Base-by-base conservation (phyloP, 2,797 vertebrate species). In the Neosilurus hyrtlii region DNA sequence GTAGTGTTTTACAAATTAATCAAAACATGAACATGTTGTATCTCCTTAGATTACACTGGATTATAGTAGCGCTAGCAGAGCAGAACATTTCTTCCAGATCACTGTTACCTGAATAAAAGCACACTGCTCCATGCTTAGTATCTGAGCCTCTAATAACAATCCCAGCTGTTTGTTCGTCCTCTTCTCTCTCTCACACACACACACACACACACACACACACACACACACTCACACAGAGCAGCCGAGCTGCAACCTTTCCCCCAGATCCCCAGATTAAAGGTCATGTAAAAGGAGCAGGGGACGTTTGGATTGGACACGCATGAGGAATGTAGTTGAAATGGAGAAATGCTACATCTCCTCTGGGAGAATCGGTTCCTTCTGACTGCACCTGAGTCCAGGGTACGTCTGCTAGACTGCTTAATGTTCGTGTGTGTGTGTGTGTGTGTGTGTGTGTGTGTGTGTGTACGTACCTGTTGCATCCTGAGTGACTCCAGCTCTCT, bases 401-500 rank as follows among this genome's bases (percentile, higher is more conserved):
- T 59, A 18, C n/a, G 51, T 51, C 78, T 84, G 65, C 49, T 68
- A n/a, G 15, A 82, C 15, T 43, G 18, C 16, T 81, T 72, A 66
- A 37, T 16, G 22, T 52, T 43, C 67, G 51, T 66, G 84, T 61
- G 75, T 85, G 76, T 82, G 84, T 85, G 70, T 80, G 52, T 85
- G 80, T 71, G 12, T 66, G 0, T 84, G 65, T 78, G 15, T 85
- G 61, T 81, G 65, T 72, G 78, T 71, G 24, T 81, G 84, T 57
- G 22, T 57, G 67, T 26, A 43, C 56, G 24, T 92, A 99, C 97
- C 97, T 99, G 98, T 87, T 99, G 98, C 93, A 97, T 96, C 70
- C 98, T 95, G 0, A 99, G 96, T 0, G 96, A 95, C 87, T 99
- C 98, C 90, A 99, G 94, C 86, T 99, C 98, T 82, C 97, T 93